A percentile compares a stretch with the other conserved stretches of the same genome.
Conservation (phyloP, 2,113 vertebrate species). For the Channa argus region DNA sequence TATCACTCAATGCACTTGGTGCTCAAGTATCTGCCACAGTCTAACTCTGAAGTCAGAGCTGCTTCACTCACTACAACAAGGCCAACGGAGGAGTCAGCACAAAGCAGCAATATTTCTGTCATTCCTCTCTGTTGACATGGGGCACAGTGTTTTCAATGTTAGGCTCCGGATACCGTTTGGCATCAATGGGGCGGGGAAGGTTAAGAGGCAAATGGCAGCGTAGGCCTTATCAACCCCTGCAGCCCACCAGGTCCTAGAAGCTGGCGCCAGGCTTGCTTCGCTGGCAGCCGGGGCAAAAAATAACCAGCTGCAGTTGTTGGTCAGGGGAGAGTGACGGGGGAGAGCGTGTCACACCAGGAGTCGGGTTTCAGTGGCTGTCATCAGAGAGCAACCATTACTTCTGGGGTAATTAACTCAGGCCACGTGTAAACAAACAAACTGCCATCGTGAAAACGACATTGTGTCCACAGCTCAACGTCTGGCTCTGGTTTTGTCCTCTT, state of each 20-base stretch:
- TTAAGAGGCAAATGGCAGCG: constrained; percentile 76
- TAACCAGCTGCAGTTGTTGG: constrained; percentile 82
- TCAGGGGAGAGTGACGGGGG: constrained; percentile 79
- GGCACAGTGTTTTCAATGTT: constrained; percentile 70
- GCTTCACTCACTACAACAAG: constrained; percentile 8
- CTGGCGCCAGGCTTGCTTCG: constrained; percentile 82
- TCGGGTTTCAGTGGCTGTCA: constrained; percentile 86
- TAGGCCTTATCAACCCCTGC: constrained; percentile 69
- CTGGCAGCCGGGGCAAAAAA: constrained; percentile 81
- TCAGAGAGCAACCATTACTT: constrained; percentile 86
- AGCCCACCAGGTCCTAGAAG: constrained; percentile 70
- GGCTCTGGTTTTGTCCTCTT: constrained; percentile 25
- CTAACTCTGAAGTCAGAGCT: not conserved
- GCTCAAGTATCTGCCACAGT: too few species aligned
- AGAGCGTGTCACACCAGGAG: constrained; percentile 75
- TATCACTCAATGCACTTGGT: not conserved
- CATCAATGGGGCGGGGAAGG: constrained; percentile 63
- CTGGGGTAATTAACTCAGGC: constrained; percentile 84
- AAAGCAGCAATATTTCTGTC: constrained; percentile 16
- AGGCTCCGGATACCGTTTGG: constrained; percentile 65
- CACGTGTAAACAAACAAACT: constrained; percentile 83
- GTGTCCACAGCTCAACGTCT: constrained; percentile 63
- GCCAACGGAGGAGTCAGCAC: not conserved
- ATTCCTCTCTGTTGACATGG: constrained; percentile 31
- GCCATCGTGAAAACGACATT: constrained; percentile 69